Evolutionary conservation across 2,797 vertebrate genomes (phyloP), one percentile per base, ranked within the genome.

Genomic region (Cossypha heuglini): DNA sequence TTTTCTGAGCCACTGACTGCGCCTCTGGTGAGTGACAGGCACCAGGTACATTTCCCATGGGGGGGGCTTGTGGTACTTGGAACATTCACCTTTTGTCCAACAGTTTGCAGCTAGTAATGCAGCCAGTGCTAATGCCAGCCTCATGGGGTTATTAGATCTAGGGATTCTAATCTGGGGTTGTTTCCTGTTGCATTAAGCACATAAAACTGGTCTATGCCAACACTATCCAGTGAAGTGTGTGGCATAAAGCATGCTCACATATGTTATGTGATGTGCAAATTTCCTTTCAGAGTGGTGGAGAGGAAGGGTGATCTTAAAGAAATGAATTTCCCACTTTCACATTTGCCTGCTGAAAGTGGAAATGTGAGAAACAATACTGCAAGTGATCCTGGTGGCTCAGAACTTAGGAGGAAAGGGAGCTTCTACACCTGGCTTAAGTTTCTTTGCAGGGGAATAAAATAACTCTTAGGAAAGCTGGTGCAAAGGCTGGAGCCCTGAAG

Each of bases 131-230:
- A 72, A 54, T 33, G 11, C 48, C 63, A 77, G 57, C 21, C 58
- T 74, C 0, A 0, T 45, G 46, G 42, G 13, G 3, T 68, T 37
- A 24, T 57, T 38, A 61, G 49, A 17, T 14, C 4, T 43, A 6
- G 40, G 9, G 8, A 61, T 54, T 57, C 45, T 11, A 19, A 9
- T 69, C 28, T 75, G 40, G 3, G 6, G 31, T 83, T 83, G 33
- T 48, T 86, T 76, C 26, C 16, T 54, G 16, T 69, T 58, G 8
- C 16, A n/a, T 68, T 58, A 86, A 85, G 16, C 43, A 57, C 5
- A 19, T 22, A 28, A 22, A 91, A 85, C 31, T 35, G 12, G 5
- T 51, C 18, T 9, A 4, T 67, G 37, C 45, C 24, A 75, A 20
- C 18, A n/a, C 11, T 75, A 1, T 40, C 64, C 26, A 54, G 7